Base-by-base conservation (phyloP, 2,888 invertebrate species). In the Anticlea derivata region DNA sequence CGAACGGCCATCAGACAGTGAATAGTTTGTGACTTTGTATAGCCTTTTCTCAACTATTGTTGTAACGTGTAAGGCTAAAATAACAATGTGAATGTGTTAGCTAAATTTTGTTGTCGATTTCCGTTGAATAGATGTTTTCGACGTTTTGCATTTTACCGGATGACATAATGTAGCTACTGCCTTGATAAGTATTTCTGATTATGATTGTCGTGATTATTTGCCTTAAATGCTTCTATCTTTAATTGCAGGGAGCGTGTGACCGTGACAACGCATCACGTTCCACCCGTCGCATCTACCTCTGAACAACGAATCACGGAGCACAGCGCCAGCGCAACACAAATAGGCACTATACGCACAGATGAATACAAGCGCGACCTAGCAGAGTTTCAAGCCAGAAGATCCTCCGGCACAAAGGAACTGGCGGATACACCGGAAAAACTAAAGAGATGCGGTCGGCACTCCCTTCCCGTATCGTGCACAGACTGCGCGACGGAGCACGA, bases 351-450 rank as follows among this genome's bases (percentile, higher is more conserved):
- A 39, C 83, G 90, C 55, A 91, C 90, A 7, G 88, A 89, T 26
- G 84, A 90, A 58, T 91, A 91, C 72, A 88, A 88, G 63, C 74
- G 85, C 17, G 91, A 86, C 62, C 70, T 91, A 44, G 89, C 90
- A 0, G 91, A 91, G 58, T 91, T 91, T 62, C 86, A 89, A 70
- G 90, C 91, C 6, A 75, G 91, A 46, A 70, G 91, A 40, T 86
- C 88, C 0, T 39, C 66, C 0, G 78, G 78, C n/a, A 61, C 57
- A 13, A 79, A 70, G 30, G 84, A 86, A 10, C 60, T 71, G 0
- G 73, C 68, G 33, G 74, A 73, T 11, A 81, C 84, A 0, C 84
- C 87, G 0, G 67, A 70, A 2, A 87, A 82, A 27, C 46, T 47
- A 63, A 84, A 83, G 57, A 84, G 81, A 81, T 86, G 86, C 62